These are phyloP conservation scores for Syndactyla subalaris DNA, from an alignment of 2,797 vertebrate genomes.

Conservation along the genomic window DNA sequence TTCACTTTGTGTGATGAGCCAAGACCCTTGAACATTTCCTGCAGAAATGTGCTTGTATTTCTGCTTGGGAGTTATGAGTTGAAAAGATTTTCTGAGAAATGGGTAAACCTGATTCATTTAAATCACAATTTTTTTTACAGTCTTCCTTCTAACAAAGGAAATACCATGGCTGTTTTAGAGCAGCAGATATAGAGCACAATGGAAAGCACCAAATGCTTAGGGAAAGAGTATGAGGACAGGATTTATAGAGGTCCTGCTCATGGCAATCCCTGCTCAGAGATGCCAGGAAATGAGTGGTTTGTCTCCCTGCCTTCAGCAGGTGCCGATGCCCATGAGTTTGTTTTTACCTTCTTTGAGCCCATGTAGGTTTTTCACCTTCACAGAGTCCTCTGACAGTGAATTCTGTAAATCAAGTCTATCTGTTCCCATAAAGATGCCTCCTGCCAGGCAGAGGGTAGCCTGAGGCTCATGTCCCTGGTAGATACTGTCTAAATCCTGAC, in stretches of 20 bases:
- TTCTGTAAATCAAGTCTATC: not conserved
- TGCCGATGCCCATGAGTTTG: not conserved
- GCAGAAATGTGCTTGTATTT: not conserved
- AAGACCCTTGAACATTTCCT: not conserved
- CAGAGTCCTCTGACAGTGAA: not conserved
- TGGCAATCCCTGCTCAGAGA: not conserved
- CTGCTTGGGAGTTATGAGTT: not conserved
- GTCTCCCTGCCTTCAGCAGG: not conserved
- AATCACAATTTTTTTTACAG: not conserved
- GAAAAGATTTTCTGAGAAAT: not conserved
- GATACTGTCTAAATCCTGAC: not conserved
- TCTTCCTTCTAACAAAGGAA: not conserved
- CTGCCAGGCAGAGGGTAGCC: not conserved
- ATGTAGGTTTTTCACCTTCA: not conserved
- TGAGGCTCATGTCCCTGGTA: not conserved
- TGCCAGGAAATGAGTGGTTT: not conserved
- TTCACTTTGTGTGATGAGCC: not conserved
- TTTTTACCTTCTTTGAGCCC: not conserved
- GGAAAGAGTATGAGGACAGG: not conserved
- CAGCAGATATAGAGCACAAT: not conserved
- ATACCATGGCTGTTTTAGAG: not conserved
- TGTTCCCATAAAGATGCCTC: not conserved
- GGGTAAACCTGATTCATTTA: not conserved
- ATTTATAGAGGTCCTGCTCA: fast-evolving
- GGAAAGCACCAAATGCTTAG: not conserved